Base-by-base conservation (phyloP, 1,140 invertebrate species). In the Nasonia giraulti region DNA sequence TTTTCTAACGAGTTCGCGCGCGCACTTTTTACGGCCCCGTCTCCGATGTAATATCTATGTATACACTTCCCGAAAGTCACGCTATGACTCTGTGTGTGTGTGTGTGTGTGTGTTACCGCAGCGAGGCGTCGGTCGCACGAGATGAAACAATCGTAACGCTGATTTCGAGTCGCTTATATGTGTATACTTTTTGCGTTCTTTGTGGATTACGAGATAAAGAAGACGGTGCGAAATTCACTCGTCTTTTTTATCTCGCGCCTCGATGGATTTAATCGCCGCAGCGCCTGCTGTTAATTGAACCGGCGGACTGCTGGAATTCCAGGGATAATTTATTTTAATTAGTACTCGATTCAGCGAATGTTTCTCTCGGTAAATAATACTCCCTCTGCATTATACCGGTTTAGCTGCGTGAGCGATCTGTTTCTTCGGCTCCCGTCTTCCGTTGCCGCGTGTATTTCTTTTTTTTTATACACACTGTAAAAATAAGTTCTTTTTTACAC, bases 1-100 rank as follows among this genome's bases (percentile, higher is more conserved):
- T 80, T 66, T 80, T 80, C 62, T 10, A 80, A 80, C n/a, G 14
- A 80, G 2, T 69, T 62, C 37, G 10, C 11, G 23, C 11, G 23
- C 77, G 50, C 17, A 17, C 12, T 55, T 55, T 17, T 55, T 55
- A 20, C 50, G 14, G 10, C 47, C 47, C 5, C 10, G 10, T 14
- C 8, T 50, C 47, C 47, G 14, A 12, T 14, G 1, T 20, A 55
- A 55, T 55, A 10, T 55, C 12, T 55, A 55, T 14, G 11, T 27
- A 27, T 33, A 33, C 11, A 55, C 50, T 55, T 55, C 50, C 50
- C 17, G 50, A 55, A 55, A 55, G 17, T 17, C 50, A 55, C 50
- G 50, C 50, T 27, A 0, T 55, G 50, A 12, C 12, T 12, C 50
- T 55, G 0, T 20, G 14, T 55, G 5, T 55, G 14, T 37, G 0